Conservation (phyloP, 2,797 vertebrate species). For the Cottoperca gobio region DNA sequence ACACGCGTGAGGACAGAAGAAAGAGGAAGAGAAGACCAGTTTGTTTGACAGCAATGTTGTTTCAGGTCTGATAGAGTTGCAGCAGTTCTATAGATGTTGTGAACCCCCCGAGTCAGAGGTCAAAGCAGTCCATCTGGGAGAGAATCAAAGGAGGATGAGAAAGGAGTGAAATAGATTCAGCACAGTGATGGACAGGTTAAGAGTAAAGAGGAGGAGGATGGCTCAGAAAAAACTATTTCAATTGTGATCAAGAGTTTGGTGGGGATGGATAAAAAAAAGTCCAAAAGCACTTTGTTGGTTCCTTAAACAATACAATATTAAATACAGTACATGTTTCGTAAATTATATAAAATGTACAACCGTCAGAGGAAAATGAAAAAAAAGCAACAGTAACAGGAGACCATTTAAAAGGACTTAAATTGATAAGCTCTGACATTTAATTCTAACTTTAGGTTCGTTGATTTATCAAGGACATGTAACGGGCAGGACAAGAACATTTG, state of each 20-base stretch:
- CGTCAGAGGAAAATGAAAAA: constrained; percentile 5
- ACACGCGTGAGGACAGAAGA: background rate
- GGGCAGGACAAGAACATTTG: background rate
- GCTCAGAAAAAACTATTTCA: constrained; percentile 56
- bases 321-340: background rate
- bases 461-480: constrained; percentile 9
- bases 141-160: constrained; percentile 45
- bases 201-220: constrained; percentile 35
- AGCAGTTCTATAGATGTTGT: constrained; percentile 59
- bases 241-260: constrained; percentile 42
- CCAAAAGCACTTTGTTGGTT: background rate
- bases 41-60: constrained; percentile 19
- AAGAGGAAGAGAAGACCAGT: background rate
- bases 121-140: constrained; percentile 52
- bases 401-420: background rate
- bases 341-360: background rate
- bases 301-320: background rate
- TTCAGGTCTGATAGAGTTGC: constrained; percentile 32
- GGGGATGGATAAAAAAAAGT: constrained; percentile 8
- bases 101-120: constrained; percentile 64
- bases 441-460: constrained; percentile 22
- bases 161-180: constrained; percentile 33
- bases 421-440: constrained; percentile 31
- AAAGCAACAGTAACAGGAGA: background rate
- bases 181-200: constrained; percentile 32